These are phyloP conservation scores for Sipunculus nudus DNA, from an alignment of 2,888 invertebrate species.

Conservation along the genomic window DNA sequence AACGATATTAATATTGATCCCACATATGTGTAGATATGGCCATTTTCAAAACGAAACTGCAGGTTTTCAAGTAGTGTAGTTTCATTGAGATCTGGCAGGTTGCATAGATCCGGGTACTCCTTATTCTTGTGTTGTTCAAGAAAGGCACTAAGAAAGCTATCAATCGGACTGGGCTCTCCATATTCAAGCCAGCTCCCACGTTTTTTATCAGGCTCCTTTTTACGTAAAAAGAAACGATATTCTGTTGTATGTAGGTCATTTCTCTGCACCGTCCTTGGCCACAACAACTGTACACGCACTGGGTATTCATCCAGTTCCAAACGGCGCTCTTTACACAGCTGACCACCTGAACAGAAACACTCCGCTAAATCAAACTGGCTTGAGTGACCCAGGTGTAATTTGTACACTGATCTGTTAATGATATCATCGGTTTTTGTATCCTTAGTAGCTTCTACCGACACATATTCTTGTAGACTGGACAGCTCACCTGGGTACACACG, in stretches of 20 bases:
- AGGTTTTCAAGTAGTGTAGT: conserved; percentile 91
- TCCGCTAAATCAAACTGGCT: conserved; percentile 69
- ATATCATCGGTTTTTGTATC: conserved; percentile 72
- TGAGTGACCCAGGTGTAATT: conserved; percentile 47
- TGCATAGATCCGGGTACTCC: conserved; percentile 95
- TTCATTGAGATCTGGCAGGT: conserved; percentile 93
- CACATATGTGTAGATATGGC: conserved; percentile 95
- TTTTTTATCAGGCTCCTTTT: conserved; percentile 73
- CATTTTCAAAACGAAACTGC: conserved; percentile 82
- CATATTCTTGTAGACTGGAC: conserved; percentile 49
- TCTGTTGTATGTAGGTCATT: conserved; percentile 43
- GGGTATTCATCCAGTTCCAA: conserved; percentile 76
- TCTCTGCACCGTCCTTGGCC: conserved; percentile 30
- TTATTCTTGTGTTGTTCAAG: conserved; percentile 87
- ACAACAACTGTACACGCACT: conserved; percentile 68
- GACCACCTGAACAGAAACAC: conserved; percentile 84
- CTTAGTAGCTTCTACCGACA: conserved; percentile 58
- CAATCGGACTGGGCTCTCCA: conserved; percentile 65
- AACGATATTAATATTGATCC: conserved; percentile 95
- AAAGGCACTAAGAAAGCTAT: conserved; percentile 92
- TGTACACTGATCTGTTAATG: conserved; percentile 47
- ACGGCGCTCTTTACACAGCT: conserved; percentile 91
- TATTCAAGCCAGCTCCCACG: conserved; percentile 81
- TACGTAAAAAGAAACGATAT: conserved; percentile 84
- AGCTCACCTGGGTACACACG: conserved; percentile 56